A percentile compares a stretch with the other conserved stretches of the same genome.
phyloP scores from a whole-genome alignment of 2,888 invertebrate species.

The Caenorhabditis angaria region DNA sequence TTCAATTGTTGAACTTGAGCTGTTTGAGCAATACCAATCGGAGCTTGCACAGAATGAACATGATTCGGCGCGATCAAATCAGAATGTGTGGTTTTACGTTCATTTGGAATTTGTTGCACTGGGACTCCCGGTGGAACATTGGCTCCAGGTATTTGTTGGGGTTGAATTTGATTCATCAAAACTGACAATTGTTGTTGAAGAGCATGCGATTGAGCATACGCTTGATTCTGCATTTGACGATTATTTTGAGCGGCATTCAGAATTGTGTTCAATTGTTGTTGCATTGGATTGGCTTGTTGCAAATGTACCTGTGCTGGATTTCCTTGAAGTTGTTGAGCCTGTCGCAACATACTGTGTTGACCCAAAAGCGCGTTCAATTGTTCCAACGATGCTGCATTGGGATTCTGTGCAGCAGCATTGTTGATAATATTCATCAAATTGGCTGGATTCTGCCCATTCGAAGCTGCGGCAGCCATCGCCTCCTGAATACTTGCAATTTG shows the following conservation, averaged over 20 bases:
- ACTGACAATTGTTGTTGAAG: slow-evolving; percentile 19
- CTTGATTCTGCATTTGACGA: slow-evolving; percentile 29
- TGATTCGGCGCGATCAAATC: background rate
- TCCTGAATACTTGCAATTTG: background rate
- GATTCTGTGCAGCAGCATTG: slow-evolving; percentile 6
- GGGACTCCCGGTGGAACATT: background rate
- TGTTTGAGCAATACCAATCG: background rate
- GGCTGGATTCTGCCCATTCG: slow-evolving; percentile 1
- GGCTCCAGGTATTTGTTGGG: background rate
- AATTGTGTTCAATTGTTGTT: slow-evolving; percentile 24
- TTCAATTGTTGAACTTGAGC: background rate
- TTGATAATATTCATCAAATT: slow-evolving; percentile 17
- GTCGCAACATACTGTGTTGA: slow-evolving; percentile 25
- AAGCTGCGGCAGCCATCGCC: slow-evolving; percentile 6
- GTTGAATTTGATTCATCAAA: background rate
- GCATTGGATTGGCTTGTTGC: slow-evolving; percentile 19
- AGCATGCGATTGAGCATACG: slow-evolving; percentile 22
- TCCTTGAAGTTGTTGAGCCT: slow-evolving; percentile 33
- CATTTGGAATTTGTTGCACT: too few species aligned
- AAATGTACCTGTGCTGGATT: slow-evolving; percentile 17
- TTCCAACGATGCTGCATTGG: slow-evolving; percentile 18
- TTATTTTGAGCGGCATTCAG: slow-evolving; percentile 15
- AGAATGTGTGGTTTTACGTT: background rate
- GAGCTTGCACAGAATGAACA: background rate
- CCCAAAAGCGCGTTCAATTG: slow-evolving; percentile 24